These are phyloP conservation scores for Aulostomus chinensis DNA, from an alignment of 2,797 vertebrate species.

Conservation along the genomic window DNA sequence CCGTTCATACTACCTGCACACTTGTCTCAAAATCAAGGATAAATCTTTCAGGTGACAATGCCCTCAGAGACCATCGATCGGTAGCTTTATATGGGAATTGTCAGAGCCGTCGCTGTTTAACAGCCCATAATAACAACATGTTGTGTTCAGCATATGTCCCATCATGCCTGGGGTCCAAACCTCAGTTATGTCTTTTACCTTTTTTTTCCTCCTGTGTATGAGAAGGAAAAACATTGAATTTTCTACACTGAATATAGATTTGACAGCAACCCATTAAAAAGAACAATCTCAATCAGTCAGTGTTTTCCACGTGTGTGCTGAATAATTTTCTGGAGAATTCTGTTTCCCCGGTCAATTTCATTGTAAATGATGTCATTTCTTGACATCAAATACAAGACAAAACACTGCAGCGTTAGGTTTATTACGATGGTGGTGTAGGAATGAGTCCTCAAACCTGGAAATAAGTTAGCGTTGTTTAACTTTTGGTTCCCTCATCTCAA, in stretches of 20 bases:
- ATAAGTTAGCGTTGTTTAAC: too few relatives aligned
- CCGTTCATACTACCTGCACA: constrained; percentile 32
- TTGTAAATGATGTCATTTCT: too few relatives aligned
- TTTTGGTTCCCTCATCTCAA: too few relatives aligned
- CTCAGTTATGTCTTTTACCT: not conserved
- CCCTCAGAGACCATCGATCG: too few relatives aligned
- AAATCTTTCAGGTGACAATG: constrained; percentile 26
- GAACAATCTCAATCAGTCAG: not conserved
- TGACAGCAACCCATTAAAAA: not conserved
- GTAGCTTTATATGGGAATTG: not conserved
- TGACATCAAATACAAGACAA: too few relatives aligned
- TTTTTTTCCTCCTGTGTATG: not conserved
- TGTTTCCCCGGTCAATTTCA: not conserved
- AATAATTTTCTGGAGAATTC: not conserved
- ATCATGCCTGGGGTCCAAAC: not conserved
- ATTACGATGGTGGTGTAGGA: too few relatives aligned
- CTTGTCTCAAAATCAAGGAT: constrained; percentile 8
- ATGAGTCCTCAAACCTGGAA: too few relatives aligned
- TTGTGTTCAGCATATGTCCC: not conserved
- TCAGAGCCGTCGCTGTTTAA: not conserved
- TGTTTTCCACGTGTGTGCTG: not conserved
- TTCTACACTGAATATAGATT: not conserved
- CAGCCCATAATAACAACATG: not conserved
- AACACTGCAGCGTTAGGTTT: too few relatives aligned
- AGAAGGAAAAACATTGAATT: not conserved